A percentile compares a stretch with the other conserved stretches of the same genome.
These are phyloP conservation scores for Ecdyonurus torrentis DNA, from an alignment of 2,888 invertebrate species.

Conservation along the genomic window DNA sequence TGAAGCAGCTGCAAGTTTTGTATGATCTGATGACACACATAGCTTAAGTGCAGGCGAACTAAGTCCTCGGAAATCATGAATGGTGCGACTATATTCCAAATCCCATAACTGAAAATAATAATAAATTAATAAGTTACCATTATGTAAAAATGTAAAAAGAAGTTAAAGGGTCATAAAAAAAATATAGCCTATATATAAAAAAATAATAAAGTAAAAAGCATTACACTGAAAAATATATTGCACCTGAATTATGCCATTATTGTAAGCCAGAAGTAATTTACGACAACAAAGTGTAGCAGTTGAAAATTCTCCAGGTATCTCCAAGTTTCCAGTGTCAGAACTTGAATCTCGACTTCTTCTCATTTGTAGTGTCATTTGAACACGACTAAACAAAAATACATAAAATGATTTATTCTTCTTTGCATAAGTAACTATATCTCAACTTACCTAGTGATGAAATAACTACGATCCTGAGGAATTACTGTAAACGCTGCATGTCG, in stretches of 20 bases:
- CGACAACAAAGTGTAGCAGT: conserved; percentile 37
- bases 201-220: conserved; percentile 16
- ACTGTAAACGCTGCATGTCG: conserved; percentile 36
- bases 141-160: too few species aligned
- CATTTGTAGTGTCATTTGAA: conserved; percentile 30
- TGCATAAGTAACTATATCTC: conserved; percentile 8
- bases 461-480: conserved; percentile 24
- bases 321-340: conserved; percentile 31
- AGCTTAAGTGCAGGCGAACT: background rate
- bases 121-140: too few species aligned
- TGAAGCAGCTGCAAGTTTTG: background rate
- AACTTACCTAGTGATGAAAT: background rate
- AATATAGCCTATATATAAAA: conserved; percentile 6
- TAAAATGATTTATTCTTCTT: too few species aligned
- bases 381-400: conserved; percentile 25
- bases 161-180: conserved; percentile 10
- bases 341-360: conserved; percentile 17
- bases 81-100: conserved; percentile 26
- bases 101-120: conserved; percentile 39
- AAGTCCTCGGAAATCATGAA: conserved; percentile 30
- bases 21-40: background rate
- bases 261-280: conserved; percentile 30
- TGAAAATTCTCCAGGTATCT: conserved; percentile 36
- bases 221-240: too few species aligned
- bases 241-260: conserved; percentile 30